phyloP scores from a whole-genome alignment of 2,113 vertebrate genomes.

The Erythrocercus mccallii region DNA sequence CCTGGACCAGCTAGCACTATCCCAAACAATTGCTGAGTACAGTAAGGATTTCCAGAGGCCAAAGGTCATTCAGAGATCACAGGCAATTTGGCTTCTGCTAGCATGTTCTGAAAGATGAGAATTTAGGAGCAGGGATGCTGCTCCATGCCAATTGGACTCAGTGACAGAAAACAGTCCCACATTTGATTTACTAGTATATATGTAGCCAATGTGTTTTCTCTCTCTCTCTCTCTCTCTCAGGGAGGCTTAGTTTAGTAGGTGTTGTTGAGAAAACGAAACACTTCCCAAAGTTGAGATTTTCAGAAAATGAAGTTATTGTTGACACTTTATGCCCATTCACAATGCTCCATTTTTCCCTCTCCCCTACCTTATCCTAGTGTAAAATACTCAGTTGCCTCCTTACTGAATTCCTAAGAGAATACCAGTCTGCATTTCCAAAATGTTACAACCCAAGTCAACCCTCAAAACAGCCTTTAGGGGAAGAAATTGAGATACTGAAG shows the following conservation, averaged over 20 bases:
- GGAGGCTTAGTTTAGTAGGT: slow-evolving; percentile 4
- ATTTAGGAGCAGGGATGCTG: slow-evolving; percentile 9
- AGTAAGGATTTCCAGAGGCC: slow-evolving; percentile 38
- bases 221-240: neutral
- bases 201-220: slow-evolving; percentile 1
- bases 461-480: neutral
- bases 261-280: neutral
- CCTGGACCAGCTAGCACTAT: neutral
- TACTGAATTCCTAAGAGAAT: neutral
- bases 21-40: slow-evolving; percentile 12
- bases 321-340: neutral
- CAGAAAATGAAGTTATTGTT: neutral
- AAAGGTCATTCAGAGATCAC: slow-evolving; percentile 15
- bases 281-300: neutral
- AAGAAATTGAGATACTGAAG: neutral
- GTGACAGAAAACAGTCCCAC: slow-evolving; percentile 38
- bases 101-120: slow-evolving; percentile 20
- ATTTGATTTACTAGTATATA: slow-evolving; percentile 22
- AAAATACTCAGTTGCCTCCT: neutral
- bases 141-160: slow-evolving; percentile 46
- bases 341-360: neutral
- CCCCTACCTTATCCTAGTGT: neutral
- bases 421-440: neutral
- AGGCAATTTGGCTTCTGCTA: slow-evolving; percentile 29
- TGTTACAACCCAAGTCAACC: neutral